Conservation (phyloP, 2,888 invertebrate genomes). For the Brenthis daphne region DNA sequence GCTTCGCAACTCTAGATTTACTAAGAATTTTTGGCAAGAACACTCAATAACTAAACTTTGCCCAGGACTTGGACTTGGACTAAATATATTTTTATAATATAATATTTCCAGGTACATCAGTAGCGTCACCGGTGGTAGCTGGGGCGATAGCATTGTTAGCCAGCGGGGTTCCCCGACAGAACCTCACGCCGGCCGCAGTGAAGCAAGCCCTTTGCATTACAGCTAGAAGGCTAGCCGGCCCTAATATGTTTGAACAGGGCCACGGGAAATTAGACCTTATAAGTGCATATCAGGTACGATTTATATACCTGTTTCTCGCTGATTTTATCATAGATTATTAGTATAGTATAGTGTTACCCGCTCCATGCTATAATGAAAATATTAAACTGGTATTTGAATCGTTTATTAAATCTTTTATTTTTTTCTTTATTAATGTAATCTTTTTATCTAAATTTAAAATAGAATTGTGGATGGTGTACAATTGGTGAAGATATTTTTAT, state of each 20-base stretch:
- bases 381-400: too few relatives aligned
- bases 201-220: conserved; percentile 97
- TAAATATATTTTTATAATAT: background rate
- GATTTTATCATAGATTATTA: background rate
- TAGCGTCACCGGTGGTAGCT: conserved; percentile 98
- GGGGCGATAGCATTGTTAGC: conserved; percentile 95
- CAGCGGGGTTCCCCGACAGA: conserved; percentile 87
- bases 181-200: conserved; percentile 95
- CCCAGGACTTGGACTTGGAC: too few relatives aligned
- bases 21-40: too few relatives aligned
- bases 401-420: too few relatives aligned
- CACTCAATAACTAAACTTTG: too few relatives aligned
- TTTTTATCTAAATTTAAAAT: too few relatives aligned
- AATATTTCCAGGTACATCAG: conserved; percentile 89
- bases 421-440: too few relatives aligned
- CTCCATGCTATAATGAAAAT: too few relatives aligned
- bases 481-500: too few relatives aligned
- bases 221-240: conserved; percentile 90
- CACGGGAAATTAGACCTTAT: conserved; percentile 96
- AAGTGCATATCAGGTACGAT: conserved; percentile 90
- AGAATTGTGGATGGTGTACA: too few relatives aligned
- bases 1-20: too few relatives aligned
- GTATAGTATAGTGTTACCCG: background rate
- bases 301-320: background rate
- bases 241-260: conserved; percentile 99